Percentiles rank a stretch among this genome's conserved stretches.
Evolutionary conservation across 2,113 vertebrate genomes (phyloP).

Genomic region (Eira barbara): DNA sequence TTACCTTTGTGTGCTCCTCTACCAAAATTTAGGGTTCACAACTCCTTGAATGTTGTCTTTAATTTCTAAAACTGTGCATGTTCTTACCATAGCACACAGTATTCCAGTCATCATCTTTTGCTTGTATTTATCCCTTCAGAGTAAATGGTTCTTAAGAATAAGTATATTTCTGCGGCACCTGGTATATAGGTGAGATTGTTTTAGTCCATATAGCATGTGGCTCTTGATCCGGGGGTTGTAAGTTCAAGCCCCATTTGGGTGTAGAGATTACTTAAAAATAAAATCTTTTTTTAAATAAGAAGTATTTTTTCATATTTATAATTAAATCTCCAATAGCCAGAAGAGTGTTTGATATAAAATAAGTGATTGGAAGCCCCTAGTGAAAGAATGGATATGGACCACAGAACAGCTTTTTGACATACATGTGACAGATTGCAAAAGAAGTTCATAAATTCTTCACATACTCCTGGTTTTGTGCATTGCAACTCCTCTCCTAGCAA

Average conservation of each 20-base stretch:
- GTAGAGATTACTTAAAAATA: not conserved
- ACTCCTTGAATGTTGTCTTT: not conserved
- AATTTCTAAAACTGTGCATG: not conserved
- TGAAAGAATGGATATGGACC: not conserved
- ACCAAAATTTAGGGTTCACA: not conserved
- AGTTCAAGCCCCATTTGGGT: too few relatives aligned
- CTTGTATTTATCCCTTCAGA: not conserved
- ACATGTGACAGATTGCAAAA: not conserved
- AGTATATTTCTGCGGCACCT: not conserved
- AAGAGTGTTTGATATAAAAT: not conserved
- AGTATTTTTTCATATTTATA: not conserved
- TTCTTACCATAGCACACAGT: not conserved
- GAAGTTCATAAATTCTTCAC: not conserved
- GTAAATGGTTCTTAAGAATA: not conserved
- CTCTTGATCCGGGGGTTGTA: too few relatives aligned
- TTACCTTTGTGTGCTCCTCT: not conserved
- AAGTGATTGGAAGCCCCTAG: not conserved
- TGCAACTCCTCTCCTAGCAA: not conserved
- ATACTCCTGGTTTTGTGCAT: not conserved
- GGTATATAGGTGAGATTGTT: not conserved
- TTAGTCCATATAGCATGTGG: not conserved
- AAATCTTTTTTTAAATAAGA: not conserved
- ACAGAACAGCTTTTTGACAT: not conserved
- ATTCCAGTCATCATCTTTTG: not conserved
- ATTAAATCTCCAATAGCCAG: not conserved